phyloP scores from a whole-genome alignment of 1,140 invertebrate species.

The Olivierus martensii region DNA sequence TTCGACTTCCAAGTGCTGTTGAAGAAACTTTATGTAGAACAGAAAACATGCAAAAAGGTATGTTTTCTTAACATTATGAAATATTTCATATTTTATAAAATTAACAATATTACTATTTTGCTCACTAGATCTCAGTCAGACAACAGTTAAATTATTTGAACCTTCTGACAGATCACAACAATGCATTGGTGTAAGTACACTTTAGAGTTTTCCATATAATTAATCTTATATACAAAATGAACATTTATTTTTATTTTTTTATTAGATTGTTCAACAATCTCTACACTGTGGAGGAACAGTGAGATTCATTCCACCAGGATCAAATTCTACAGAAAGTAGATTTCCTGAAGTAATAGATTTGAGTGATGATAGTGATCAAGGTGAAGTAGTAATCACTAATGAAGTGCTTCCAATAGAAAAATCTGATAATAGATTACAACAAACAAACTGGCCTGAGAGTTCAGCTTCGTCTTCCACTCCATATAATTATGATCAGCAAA shows the following conservation, averaged over 20 bases:
- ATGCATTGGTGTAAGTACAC: neutral
- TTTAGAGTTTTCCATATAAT: neutral
- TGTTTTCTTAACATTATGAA: too few relatives aligned
- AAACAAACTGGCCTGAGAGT: too few relatives aligned
- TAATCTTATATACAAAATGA: neutral
- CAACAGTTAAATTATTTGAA: neutral
- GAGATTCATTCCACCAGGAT: slow-evolving; percentile 7
- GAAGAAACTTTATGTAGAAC: neutral
- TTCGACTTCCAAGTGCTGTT: neutral
- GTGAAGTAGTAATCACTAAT: neutral
- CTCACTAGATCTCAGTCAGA: neutral
- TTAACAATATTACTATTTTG: too few relatives aligned
- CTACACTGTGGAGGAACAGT: slow-evolving; percentile 17
- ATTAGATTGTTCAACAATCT: slow-evolving; percentile 14
- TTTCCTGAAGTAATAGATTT: slow-evolving; percentile 15
- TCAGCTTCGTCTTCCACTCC: too few relatives aligned
- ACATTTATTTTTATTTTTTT: neutral
- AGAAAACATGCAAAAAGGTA: neutral
- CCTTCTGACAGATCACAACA: neutral
- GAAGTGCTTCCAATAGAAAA: neutral
- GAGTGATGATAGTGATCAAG: slow-evolving; percentile 14
- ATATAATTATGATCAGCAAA: too few relatives aligned
- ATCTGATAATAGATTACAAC: too few relatives aligned
- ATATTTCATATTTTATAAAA: too few relatives aligned
- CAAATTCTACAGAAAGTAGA: slow-evolving; percentile 2